Base-by-base conservation (phyloP, 2,797 vertebrate genomes). In the Rhodeus uyekii region DNA sequence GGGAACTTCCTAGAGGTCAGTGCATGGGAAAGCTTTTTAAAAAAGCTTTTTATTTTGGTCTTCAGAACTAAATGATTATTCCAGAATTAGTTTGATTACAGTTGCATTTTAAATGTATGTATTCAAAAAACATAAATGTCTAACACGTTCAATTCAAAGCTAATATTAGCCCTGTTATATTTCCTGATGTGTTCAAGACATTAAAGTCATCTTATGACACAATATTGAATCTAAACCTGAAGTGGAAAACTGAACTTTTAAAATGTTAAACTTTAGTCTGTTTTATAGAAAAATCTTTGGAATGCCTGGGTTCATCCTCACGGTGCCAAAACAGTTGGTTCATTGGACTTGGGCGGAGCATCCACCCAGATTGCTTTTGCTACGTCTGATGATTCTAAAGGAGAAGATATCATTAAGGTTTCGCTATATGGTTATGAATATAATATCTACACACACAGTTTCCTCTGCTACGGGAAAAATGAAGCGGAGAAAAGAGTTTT, bases 311-410 rank as follows among this genome's bases (percentile, higher is more conserved):
- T 93, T 22, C 96, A 65, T 74, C 96, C 96, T 0, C 87, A 91
- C 0, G 93, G 95, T 55, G 93, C 90, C 16, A 87, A 93, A 69
- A 99, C 97, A 0, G 85, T 91, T 0, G 98, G 98, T 1, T 97
- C 98, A 9, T 91, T 99, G 93, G 98, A 99, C 82, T 92, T 99
- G 2, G 98, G 98, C 4, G 98, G 98, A 6, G 97, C 97, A 29
- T 99, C 98, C 29, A 98, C 98, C 36, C 97, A 99, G 88, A 98
- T 99, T 44, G 96, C 97, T 53, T 99, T 99, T 79, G 90, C 91
- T 2, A 90, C 93, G 38, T 80, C 90, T 14, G 86, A 89, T 3
- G 80, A 87, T 5, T 80, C 87, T 8, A 88, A 75, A 0, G 92
- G 91, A 8, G 1, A 67, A 0, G 91, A 93, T 83, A 91, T 90